Base-by-base conservation (phyloP, 2,113 vertebrate species). In the Malaclemys terrapin region DNA sequence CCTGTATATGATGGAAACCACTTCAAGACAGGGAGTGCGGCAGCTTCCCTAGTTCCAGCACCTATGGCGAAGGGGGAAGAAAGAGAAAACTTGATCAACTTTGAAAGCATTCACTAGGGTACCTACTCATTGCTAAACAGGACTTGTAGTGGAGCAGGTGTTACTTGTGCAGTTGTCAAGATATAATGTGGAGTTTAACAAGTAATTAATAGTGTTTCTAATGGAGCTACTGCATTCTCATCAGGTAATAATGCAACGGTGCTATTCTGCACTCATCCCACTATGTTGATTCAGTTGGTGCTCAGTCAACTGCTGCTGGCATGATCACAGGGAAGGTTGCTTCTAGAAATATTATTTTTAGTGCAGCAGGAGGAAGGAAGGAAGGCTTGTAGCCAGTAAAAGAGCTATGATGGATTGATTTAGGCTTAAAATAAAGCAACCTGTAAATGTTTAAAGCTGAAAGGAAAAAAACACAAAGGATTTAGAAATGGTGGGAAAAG, bases 401-500 rank as follows among this genome's bases (percentile, higher is more conserved):
- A 82, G 49, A 88, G 19, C 27, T 47, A 57, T n/a, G 27, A 95
- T 65, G 31, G 72, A 93, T 84, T 31, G 31, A 82, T 75, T 83
- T 29, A 17, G 38, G 5, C 82, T 93, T 92, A 86, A 59, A 92
- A 87, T 78, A 52, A 80, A 95, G 52, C n/a, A 57, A 69, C 20
- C 38, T 57, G 29, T n/a, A 72, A 45, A 24, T 94, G 83, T 45
- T 87, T 49, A 83, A 94, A 89, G 62, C 83, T 92, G 84, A 93
- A 95, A 85, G 31, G 49, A 47, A 89, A n/a, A n/a, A 50, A 90
- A 53, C 6, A 75, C 8, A 47, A 94, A 81, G 80, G 89, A 80
- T 88, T 59, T 80, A 89, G 89, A 96, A 94, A 27, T 42, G 90
- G 94, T 86, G 90, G 92, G 3, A 91, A 94, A 82, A 25, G 35